These are phyloP conservation scores for Equus quagga DNA, from an alignment of 2,113 vertebrate genomes.

Conservation along the genomic window DNA sequence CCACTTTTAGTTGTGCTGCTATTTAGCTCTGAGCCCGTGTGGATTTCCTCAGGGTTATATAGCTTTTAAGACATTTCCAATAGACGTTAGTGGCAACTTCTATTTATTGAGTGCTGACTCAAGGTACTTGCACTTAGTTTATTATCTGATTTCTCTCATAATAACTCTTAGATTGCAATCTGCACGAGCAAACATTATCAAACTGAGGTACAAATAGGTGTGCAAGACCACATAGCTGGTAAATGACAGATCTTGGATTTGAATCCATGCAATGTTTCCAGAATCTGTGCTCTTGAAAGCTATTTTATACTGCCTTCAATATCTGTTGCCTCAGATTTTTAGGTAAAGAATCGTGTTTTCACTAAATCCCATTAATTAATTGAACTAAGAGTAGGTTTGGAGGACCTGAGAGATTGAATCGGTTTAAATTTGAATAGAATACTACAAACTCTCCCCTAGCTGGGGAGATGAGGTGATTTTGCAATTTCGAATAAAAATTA, in stretches of 20 bases:
- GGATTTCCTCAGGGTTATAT: not conserved
- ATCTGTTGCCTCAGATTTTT: not conserved
- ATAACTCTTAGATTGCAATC: not conserved
- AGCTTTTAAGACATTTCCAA: not conserved
- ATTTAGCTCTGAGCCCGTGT: not conserved
- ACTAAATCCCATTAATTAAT: not conserved
- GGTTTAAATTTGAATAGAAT: not conserved
- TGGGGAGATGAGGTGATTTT: not conserved
- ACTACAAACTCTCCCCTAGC: too few relatives aligned
- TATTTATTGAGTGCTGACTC: not conserved
- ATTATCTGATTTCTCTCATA: not conserved
- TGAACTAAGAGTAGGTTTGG: not conserved
- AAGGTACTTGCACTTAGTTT: not conserved
- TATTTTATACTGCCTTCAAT: not conserved
- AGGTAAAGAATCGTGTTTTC: not conserved
- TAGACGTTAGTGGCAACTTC: not conserved
- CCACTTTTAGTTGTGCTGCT: not conserved
- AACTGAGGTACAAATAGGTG: not conserved
- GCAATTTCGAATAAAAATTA: not conserved
- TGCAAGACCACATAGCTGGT: fast-evolving
- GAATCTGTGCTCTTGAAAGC: not conserved
- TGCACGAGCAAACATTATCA: not conserved
- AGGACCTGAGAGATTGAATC: not conserved
- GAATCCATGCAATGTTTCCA: not conserved
- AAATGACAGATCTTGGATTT: not conserved